Conservation (phyloP, 2,113 vertebrate genomes). For the Oenanthe melanoleuca region DNA sequence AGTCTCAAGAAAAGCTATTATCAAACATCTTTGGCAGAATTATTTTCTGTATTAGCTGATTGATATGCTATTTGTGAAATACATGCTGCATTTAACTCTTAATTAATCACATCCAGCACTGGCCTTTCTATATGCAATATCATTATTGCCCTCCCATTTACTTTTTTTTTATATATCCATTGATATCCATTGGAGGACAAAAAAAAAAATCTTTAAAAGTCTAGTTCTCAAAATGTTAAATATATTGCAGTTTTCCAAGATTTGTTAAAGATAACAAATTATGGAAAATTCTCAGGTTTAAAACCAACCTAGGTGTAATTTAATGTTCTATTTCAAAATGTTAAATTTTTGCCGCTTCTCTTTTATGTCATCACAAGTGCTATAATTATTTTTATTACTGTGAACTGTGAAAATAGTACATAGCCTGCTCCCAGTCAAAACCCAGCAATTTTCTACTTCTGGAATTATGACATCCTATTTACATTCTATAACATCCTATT, state of each 20-base stretch:
- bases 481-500: background rate
- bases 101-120: background rate
- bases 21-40: background rate
- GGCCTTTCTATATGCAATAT: background rate
- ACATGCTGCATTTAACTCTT: background rate
- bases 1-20: background rate
- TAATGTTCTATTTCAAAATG: background rate
- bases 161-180: background rate
- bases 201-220: background rate
- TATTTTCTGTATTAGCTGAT: background rate
- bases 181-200: background rate
- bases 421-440: conserved; percentile 1
- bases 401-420: conserved; percentile 13
- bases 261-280: background rate
- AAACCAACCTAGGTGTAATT: background rate
- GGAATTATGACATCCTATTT: background rate
- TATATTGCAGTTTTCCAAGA: background rate
- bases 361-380: conserved; percentile 7
- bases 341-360: background rate
- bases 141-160: background rate
- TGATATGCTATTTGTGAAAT: background rate
- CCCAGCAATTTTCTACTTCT: background rate
- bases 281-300: background rate
- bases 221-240: background rate
- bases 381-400: conserved; percentile 40